Conservation (phyloP, 1,140 invertebrate genomes). For the Drosophila bocki region DNA sequence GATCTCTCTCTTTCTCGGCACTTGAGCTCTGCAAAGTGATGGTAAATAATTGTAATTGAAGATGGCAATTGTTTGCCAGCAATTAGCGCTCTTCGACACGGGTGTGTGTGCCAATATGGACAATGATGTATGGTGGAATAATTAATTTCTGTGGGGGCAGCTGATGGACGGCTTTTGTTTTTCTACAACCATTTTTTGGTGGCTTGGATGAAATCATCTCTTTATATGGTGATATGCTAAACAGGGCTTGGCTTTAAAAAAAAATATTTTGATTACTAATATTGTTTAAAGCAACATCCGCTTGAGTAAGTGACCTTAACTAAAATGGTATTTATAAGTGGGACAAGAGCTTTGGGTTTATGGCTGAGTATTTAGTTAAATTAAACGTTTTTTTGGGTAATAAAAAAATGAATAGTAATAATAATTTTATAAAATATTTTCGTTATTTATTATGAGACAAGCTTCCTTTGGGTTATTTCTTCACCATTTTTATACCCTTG, state of each 20-base stretch:
- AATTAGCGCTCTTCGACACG: constrained; percentile 53
- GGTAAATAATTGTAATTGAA: constrained; percentile 79
- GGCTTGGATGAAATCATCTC: constrained; percentile 40
- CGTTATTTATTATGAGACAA: background rate
- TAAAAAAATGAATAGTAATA: too few species aligned
- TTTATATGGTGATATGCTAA: constrained; percentile 33
- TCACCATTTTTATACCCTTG: too few species aligned
- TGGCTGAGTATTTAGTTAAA: background rate
- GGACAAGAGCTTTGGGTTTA: background rate
- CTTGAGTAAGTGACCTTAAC: constrained; percentile 36
- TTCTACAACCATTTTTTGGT: constrained; percentile 1
- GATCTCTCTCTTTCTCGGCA: constrained; percentile 35
- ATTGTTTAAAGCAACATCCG: constrained; percentile 36
- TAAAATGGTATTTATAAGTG: constrained; percentile 13
- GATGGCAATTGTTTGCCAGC: constrained; percentile 75
- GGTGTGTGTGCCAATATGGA: constrained; percentile 5
- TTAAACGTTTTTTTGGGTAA: background rate
- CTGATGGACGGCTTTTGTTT: constrained; percentile 15
- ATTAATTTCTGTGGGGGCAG: constrained; percentile 42
- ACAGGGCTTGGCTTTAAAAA: constrained; percentile 34
- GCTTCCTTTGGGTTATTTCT: too few species aligned
- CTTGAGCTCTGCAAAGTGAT: constrained; percentile 62
- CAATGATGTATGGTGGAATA: constrained; percentile 36
- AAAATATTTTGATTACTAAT: constrained; percentile 33
- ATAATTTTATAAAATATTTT: background rate